Evolutionary conservation across 2,797 vertebrate species (phyloP).

Genomic region (Pseudochirops corinnae): DNA sequence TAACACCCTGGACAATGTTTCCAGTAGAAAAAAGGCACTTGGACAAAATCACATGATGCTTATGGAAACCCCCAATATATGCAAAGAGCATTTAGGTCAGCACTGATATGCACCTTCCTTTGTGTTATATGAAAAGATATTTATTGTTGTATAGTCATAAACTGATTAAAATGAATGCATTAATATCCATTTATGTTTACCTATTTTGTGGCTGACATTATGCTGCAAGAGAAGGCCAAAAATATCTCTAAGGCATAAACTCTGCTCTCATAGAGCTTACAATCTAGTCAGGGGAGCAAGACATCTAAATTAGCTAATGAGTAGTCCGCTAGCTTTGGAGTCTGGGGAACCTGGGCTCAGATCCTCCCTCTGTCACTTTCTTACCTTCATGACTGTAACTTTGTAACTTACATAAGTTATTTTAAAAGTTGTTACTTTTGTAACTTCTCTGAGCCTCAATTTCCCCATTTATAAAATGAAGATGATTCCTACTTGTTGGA

Average conservation of each 20-base stretch:
- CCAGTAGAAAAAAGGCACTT: not conserved
- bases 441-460: not conserved
- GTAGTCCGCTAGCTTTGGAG: not conserved
- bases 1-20: slow-evolving; percentile 29
- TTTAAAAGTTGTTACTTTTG: not conserved
- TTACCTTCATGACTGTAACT: not conserved
- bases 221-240: not conserved
- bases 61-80: not conserved
- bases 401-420: not conserved
- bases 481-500: not conserved
- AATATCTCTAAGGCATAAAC: not conserved
- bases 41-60: slow-evolving; percentile 42
- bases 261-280: not conserved
- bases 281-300: not conserved
- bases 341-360: not conserved
- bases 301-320: not conserved
- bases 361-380: not conserved
- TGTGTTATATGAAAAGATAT: not conserved
- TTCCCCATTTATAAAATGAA: not conserved
- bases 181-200: not conserved
- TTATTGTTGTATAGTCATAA: not conserved
- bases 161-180: not conserved
- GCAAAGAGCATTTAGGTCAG: not conserved
- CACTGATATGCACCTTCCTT: not conserved
- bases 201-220: not conserved